phyloP scores from a whole-genome alignment of 2,888 invertebrate species.

The Luffia ferchaultella region DNA sequence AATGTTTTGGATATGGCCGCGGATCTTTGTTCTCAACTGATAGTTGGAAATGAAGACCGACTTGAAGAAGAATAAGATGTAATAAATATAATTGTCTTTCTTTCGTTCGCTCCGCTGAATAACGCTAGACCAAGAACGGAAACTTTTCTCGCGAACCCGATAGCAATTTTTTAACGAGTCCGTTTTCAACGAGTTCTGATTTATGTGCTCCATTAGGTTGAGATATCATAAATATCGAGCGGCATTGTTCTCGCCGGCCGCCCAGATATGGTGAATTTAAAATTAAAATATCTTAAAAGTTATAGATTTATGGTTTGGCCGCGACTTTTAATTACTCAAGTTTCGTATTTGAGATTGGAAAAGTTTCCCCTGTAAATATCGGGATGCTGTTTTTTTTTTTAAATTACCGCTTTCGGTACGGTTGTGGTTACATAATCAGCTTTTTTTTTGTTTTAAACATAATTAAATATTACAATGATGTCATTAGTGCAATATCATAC shows the following conservation, averaged over 20 bases:
- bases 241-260: constrained; percentile 3
- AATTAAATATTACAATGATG: too few species aligned
- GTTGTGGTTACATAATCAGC: neutral
- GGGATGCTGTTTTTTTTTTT: constrained; percentile 1
- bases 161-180: neutral
- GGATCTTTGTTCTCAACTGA: too few species aligned
- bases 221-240: constrained; percentile 8
- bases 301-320: constrained; percentile 34
- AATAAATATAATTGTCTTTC: too few species aligned
- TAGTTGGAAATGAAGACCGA: too few species aligned
- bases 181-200: constrained; percentile 8
- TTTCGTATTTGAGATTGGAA: constrained; percentile 22
- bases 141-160: neutral
- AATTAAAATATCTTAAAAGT: constrained; percentile 48
- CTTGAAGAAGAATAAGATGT: too few species aligned
- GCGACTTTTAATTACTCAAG: constrained; percentile 42
- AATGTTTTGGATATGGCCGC: too few species aligned
- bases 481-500: too few species aligned
- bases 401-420: neutral
- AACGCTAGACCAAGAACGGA: neutral
- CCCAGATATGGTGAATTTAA: constrained; percentile 25
- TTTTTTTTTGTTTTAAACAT: too few species aligned
- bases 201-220: constrained; percentile 4
- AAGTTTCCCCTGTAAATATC: constrained; percentile 15
- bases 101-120: neutral